Percentiles rank a stretch among this genome's conserved stretches.
These are phyloP conservation scores for Malurus alboscapulatus DNA, from an alignment of 2,113 vertebrate species.

Conservation along the genomic window DNA sequence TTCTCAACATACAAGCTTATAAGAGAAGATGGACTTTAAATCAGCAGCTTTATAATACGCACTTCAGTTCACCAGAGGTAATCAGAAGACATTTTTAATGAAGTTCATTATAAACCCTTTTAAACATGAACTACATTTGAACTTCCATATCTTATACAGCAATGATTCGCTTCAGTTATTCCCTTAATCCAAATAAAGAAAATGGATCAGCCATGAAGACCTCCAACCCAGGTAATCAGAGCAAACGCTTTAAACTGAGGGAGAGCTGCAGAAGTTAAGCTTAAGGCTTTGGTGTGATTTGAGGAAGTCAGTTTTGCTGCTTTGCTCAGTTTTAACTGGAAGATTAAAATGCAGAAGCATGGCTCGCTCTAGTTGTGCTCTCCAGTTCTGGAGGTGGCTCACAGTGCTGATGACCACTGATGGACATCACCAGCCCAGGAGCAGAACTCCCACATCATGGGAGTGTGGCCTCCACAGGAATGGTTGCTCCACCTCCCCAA, in stretches of 20 bases:
- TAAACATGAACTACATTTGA: slow-evolving; percentile 40
- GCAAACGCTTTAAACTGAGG: neutral
- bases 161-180: slow-evolving; percentile 55
- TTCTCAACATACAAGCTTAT: neutral
- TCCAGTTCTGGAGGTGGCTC: neutral
- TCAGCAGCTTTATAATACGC: slow-evolving; percentile 31
- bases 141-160: slow-evolving; percentile 13
- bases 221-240: slow-evolving; percentile 31
- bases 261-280: neutral
- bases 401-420: neutral
- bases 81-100: slow-evolving; percentile 27
- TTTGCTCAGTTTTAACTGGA: neutral
- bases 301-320: neutral
- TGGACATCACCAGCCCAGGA: neutral
- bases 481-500: fast-evolving
- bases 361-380: neutral
- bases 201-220: slow-evolving; percentile 10
- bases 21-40: slow-evolving; percentile 22
- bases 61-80: slow-evolving; percentile 46
- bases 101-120: slow-evolving; percentile 51
- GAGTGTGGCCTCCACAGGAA: neutral
- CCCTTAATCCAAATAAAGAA: slow-evolving; percentile 52
- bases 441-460: neutral
- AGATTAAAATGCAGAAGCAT: neutral
- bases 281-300: neutral